Base-by-base conservation (phyloP, 1,140 invertebrate genomes). In the Orussus abietinus region DNA sequence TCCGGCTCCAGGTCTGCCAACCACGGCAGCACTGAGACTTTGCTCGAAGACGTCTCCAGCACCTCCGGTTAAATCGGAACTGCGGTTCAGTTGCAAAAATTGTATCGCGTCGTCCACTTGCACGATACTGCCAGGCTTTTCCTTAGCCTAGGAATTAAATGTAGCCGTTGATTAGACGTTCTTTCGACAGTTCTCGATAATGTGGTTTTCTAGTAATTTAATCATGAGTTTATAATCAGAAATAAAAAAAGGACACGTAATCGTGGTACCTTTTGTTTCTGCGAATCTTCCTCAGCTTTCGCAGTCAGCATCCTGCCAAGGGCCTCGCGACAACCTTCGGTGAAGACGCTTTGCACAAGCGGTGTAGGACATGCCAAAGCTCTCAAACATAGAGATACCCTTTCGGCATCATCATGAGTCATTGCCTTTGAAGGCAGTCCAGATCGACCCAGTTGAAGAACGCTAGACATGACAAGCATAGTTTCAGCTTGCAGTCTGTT, bases 401-500 rank as follows among this genome's bases (percentile, higher is more conserved):
- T 82, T 64, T 98, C 95, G 17, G 82, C 74, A 69, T 98, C 96
- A 69, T 98, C 96, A 63, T 98, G 92, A 5, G 92, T 98, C 42
- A 98, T 94, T 0, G 83, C 75, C 66, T 89, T 85, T 1, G 69
- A 66, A 13, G 82, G 77, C 18, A 84, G 66, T 43, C 83, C 83
- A 45, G 71, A 60, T 53, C 62, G 66, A 30, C 92, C 92, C 12
- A 93, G 71, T 64, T 92, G 88, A 32, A 96, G 71, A 22, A 96
- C 83, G 11, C 88, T 87, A 5, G 89, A 79, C 80, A 96, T 87
- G 17, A 95, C 81, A 2, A 93, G 74, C 89, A 96, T 92, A 3
- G 85, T 77, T 68, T 94, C 88, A 5, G 88, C 87, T 51, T 84
- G 80, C 58, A 96, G 77, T 33, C 73, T 72, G 58, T 87, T 86